A percentile compares a stretch with the other conserved stretches of the same genome.
phyloP scores from a whole-genome alignment of 2,113 vertebrate species.

The Nipponia nippon region DNA sequence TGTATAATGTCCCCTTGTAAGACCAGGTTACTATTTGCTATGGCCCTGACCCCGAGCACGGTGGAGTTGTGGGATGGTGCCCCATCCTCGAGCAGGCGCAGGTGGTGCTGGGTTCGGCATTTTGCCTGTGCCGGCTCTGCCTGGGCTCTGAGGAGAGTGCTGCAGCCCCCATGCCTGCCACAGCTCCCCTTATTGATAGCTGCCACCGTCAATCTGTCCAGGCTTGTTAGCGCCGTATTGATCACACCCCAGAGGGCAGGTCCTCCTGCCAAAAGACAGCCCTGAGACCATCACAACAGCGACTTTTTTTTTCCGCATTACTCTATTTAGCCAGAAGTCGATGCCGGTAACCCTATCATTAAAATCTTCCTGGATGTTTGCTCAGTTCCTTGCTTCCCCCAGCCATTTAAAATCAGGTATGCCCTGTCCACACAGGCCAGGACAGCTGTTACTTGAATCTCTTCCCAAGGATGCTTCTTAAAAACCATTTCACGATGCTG shows the following conservation, averaged over 20 bases:
- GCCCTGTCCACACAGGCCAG: background rate
- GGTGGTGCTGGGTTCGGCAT: background rate
- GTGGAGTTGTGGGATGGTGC: rapidly evolving
- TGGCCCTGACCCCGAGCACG: rapidly evolving
- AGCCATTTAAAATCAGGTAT: background rate
- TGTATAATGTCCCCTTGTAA: background rate
- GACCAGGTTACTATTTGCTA: rapidly evolving
- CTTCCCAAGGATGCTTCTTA: background rate
- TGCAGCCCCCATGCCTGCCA: background rate
- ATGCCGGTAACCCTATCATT: background rate
- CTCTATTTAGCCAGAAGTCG: background rate
- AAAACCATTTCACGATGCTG: background rate
- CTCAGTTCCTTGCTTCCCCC: background rate
- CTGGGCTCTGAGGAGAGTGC: background rate
- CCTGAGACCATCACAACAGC: background rate
- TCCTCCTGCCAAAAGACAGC: background rate
- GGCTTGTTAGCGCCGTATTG: rapidly evolving
- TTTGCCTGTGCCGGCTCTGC: background rate
- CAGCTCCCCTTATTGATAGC: background rate
- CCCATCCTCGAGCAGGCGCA: rapidly evolving
- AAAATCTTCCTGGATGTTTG: background rate
- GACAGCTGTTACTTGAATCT: background rate
- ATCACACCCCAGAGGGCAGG: background rate
- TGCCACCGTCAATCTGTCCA: background rate
- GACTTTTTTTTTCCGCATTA: background rate